These are phyloP conservation scores for Drosophila kuntzei DNA, from an alignment of 2,888 invertebrate species.

Conservation along the genomic window DNA sequence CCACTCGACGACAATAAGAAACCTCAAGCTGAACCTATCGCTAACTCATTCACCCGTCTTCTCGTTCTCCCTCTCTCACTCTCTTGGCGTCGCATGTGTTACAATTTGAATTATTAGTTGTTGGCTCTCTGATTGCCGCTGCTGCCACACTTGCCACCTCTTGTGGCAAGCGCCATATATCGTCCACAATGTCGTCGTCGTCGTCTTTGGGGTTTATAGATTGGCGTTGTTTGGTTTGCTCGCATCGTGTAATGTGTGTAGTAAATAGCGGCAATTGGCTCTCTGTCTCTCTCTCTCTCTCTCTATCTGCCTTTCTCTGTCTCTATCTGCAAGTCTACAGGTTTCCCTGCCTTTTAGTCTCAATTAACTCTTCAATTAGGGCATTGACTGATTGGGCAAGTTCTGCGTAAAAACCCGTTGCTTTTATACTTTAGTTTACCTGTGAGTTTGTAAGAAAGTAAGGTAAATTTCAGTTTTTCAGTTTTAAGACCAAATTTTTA, in stretches of 20 bases:
- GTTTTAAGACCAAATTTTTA: background rate
- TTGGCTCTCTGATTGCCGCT: slow-evolving; percentile 28
- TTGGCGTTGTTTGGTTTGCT: slow-evolving; percentile 66
- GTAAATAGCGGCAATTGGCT: slow-evolving; percentile 65
- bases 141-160: slow-evolving; percentile 67
- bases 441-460: background rate
- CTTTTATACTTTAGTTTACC: slow-evolving; percentile 1
- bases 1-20: slow-evolving; percentile 2
- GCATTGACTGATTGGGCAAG: slow-evolving; percentile 53
- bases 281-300: background rate
- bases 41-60: slow-evolving; percentile 9
- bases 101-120: slow-evolving; percentile 74
- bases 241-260: slow-evolving; percentile 69
- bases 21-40: slow-evolving; percentile 5
- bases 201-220: slow-evolving; percentile 50
- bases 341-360: slow-evolving; percentile 2
- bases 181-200: slow-evolving; percentile 46
- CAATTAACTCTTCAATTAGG: slow-evolving; percentile 23
- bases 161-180: slow-evolving; percentile 53
- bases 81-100: slow-evolving; percentile 65
- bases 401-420: slow-evolving; percentile 4
- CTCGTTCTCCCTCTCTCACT: slow-evolving; percentile 25
- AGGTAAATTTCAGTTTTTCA: background rate
- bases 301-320: too few relatives aligned
- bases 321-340: background rate